These are phyloP conservation scores for Lytechinus variegatus DNA, from an alignment of 35 echinoderm and acorn worm genomes.

Conservation along the genomic window DNA sequence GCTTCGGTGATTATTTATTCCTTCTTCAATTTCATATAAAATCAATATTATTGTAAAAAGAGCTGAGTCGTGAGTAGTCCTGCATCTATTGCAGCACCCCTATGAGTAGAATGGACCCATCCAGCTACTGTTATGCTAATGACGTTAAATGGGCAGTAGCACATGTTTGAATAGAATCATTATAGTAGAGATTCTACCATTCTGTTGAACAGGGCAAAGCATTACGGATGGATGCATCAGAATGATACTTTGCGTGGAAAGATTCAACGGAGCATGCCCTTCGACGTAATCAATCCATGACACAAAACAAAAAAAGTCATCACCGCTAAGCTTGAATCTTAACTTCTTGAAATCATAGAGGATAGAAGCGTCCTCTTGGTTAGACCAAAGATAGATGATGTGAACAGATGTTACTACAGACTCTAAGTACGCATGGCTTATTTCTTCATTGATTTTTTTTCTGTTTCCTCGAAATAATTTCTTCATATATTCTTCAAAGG, in stretches of 20 bases:
- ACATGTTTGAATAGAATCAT: background rate
- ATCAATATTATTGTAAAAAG: background rate
- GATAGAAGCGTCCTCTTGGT: background rate
- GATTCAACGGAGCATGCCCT: background rate
- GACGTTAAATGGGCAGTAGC: conserved; percentile 5
- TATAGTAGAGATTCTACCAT: background rate
- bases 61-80: background rate
- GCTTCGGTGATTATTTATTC: background rate
- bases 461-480: background rate
- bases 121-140: conserved; percentile 21
- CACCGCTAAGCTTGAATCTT: background rate
- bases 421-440: background rate
- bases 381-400: background rate
- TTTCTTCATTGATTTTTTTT: background rate
- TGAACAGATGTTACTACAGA: background rate
- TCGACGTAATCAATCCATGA: background rate
- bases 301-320: background rate
- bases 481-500: background rate
- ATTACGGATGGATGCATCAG: background rate
- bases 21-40: background rate
- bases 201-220: background rate
- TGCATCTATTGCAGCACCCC: background rate
- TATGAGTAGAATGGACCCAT: conserved; percentile 20
- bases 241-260: background rate
- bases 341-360: background rate